Evolutionary conservation across 1,140 invertebrate genomes (phyloP), one percentile per base, ranked within the genome.

Genomic region (Diuraphis noxia): DNA sequence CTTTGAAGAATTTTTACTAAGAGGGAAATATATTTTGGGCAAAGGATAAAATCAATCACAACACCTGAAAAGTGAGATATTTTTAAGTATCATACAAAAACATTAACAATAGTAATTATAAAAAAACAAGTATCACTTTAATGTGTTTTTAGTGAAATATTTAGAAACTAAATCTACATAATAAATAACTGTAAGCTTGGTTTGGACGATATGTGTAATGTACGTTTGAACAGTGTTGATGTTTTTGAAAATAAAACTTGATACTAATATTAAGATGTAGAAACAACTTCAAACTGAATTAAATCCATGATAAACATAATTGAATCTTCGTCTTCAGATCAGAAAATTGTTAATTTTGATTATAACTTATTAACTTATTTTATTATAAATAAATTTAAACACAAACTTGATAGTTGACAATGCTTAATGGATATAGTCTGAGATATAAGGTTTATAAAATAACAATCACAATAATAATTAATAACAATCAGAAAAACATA

Each of bases 41-140:
- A 52, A 91, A 91, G 77, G 72, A 91, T 91, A 49, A 91, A 91
- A 90, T 49, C 43, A 91, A 82, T 49, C n/a, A 91, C 9, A 91
- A 46, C 77, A 91, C 89, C 89, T 91, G 43, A 91, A 90, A 91
- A 91, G 10, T 91, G 43, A 81, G 72, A 90, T 81, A 38, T 81
- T 91, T n/a, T 49, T 81, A 88, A 52, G 9, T 34, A 63, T 63
- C 13, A 88, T n/a, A 56, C 19, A 88, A 52, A 86, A 49, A 46
- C 30, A 40, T 49, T 46, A 46, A 46, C 8, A 49, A 30, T 46
- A 85, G 46, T 49, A 8, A 43, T 43, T 36, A 36, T 21, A 46
- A 85, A 85, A 84, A 43, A 40, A 84, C 38, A 72, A 72, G 4
- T 36, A 87, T 56, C 10, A 8, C 25, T 56, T 40, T 56, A 56